These are phyloP conservation scores for Neoseiulus cucumeris DNA, from an alignment of 1,140 invertebrate genomes.

Conservation along the genomic window DNA sequence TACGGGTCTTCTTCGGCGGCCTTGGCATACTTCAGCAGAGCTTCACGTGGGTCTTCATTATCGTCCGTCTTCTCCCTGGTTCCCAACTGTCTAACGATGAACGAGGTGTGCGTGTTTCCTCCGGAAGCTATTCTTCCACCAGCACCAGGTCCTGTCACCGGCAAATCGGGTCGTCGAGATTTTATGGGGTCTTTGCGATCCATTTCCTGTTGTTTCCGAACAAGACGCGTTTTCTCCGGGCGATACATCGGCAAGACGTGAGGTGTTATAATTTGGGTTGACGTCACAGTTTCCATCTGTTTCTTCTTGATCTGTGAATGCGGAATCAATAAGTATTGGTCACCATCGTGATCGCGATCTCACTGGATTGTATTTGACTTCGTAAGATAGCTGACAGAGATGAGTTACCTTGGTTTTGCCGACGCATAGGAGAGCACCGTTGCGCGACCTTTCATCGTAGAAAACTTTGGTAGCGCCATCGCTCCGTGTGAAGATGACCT, in stretches of 20 bases:
- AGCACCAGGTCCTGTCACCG: conserved; percentile 53
- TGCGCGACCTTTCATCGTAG: conserved; percentile 63
- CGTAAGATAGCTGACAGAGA: neutral
- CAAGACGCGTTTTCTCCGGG: conserved; percentile 70
- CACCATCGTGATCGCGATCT: neutral
- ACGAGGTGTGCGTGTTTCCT: conserved; percentile 88
- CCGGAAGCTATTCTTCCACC: conserved; percentile 83
- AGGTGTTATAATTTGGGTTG: conserved; percentile 88
- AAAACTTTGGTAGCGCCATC: conserved; percentile 74
- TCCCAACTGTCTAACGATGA: conserved; percentile 85
- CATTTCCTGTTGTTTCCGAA: conserved; percentile 74
- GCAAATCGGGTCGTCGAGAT: conserved; percentile 77
- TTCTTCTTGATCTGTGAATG: conserved; percentile 24
- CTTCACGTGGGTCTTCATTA: conserved; percentile 86
- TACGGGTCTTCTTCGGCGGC: conserved; percentile 91
- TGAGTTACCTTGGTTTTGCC: conserved; percentile 49
- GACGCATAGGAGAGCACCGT: conserved; percentile 77
- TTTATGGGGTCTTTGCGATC: conserved; percentile 75
- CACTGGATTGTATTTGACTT: neutral
- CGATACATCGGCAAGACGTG: conserved; percentile 88
- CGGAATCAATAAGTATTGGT: neutral
- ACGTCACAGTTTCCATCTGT: conserved; percentile 52
- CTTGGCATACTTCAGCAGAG: conserved; percentile 89
- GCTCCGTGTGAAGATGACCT: conserved; percentile 77
- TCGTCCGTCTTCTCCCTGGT: conserved; percentile 72